phyloP scores from a whole-genome alignment of 2,797 vertebrate species.

The Fringilla coelebs region DNA sequence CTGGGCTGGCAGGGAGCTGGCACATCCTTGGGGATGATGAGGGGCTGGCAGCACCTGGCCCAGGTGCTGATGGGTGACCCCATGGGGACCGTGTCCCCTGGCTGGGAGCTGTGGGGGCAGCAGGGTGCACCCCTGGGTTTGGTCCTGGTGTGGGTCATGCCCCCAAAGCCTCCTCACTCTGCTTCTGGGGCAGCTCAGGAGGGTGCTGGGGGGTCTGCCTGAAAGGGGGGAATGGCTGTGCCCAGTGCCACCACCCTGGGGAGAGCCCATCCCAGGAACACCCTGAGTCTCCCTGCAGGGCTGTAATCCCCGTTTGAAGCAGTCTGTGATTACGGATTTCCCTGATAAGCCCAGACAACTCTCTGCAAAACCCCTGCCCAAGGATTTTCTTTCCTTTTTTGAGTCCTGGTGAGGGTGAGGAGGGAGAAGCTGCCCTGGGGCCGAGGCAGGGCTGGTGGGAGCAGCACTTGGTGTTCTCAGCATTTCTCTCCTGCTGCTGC shows the following conservation, averaged over 20 bases:
- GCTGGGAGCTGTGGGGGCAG: neutral
- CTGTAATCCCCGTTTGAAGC: neutral
- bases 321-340: constrained; percentile 50
- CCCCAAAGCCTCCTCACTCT: accelerated
- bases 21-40: accelerated
- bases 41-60: neutral
- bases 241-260: neutral
- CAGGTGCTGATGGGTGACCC: neutral
- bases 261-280: neutral
- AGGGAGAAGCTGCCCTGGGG: neutral
- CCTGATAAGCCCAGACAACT: constrained; percentile 14
- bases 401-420: neutral
- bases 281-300: neutral
- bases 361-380: constrained; percentile 12
- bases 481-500: constrained; percentile 6
- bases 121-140: neutral
- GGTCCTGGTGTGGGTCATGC: accelerated
- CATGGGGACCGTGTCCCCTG: accelerated
- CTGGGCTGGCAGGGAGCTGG: neutral
- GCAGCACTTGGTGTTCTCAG: neutral
- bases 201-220: neutral
- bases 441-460: neutral
- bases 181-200: neutral
- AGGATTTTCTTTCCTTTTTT: constrained; percentile 42
- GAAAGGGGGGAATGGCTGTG: neutral